Conservation (phyloP, 2,888 invertebrate genomes). For the Cylloceria caligata region DNA sequence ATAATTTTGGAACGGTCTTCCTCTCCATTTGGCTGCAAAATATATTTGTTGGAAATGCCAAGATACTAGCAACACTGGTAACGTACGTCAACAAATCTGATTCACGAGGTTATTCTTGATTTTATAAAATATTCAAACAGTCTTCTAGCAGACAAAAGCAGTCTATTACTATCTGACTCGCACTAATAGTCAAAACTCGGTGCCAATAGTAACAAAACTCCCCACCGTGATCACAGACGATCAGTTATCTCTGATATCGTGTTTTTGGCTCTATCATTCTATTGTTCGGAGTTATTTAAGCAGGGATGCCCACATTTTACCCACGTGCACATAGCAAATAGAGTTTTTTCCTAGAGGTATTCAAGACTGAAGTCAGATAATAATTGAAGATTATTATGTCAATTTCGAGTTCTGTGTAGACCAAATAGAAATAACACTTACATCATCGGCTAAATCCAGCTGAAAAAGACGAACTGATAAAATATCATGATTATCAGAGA, state of each 20-base stretch:
- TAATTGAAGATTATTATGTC: background rate
- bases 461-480: slow-evolving; percentile 96
- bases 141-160: too few relatives aligned
- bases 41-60: slow-evolving; percentile 25
- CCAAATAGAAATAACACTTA: slow-evolving; percentile 77
- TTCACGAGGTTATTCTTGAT: background rate
- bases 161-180: too few relatives aligned
- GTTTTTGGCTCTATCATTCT: too few relatives aligned
- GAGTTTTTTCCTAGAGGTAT: background rate
- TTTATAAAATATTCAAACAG: background rate
- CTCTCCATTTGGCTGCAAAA: slow-evolving; percentile 86
- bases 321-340: too few relatives aligned
- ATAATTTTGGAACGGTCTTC: slow-evolving; percentile 93
- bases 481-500: slow-evolving; percentile 98
- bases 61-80: slow-evolving; percentile 13
- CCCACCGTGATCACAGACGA: too few relatives aligned
- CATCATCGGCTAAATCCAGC: slow-evolving; percentile 91
- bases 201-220: too few relatives aligned
- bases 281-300: too few relatives aligned
- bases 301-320: too few relatives aligned
- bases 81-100: background rate
- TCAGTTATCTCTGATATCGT: too few relatives aligned
- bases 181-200: too few relatives aligned
- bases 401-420: background rate
- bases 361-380: background rate